phyloP scores from a whole-genome alignment of 2,797 vertebrate species.

The Sebastes melanostomus region DNA sequence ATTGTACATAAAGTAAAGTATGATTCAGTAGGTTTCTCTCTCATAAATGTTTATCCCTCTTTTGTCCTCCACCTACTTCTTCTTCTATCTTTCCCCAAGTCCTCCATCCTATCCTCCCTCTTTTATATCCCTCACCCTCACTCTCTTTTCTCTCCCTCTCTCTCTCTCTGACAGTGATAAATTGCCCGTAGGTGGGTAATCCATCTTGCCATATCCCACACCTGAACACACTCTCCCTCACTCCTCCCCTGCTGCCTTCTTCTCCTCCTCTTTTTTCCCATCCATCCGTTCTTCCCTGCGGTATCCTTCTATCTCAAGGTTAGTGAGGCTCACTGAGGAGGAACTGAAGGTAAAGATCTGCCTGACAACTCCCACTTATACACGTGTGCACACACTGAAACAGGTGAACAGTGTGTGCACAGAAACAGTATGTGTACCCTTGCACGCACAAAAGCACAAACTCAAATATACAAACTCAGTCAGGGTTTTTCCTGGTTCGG shows the following conservation, averaged over 20 bases:
- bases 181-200: constrained; percentile 77
- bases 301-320: constrained; percentile 74
- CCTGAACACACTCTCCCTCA: constrained; percentile 67
- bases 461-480: constrained; percentile 2
- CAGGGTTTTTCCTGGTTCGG: not conserved
- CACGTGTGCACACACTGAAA: constrained; percentile 12
- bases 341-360: constrained; percentile 60
- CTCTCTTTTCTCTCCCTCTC: constrained; percentile 15
- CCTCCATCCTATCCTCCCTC: constrained; percentile 12
- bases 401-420: constrained; percentile 12
- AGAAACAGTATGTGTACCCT: not conserved
- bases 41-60: constrained; percentile 5
- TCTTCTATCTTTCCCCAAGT: constrained; percentile 2
- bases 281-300: constrained; percentile 27
- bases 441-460: not conserved
- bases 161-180: constrained; percentile 79
- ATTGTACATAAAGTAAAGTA: constrained; percentile 14
- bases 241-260: constrained; percentile 31
- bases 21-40: not conserved
- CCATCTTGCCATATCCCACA: constrained; percentile 76
- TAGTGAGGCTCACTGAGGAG: constrained; percentile 61
- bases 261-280: constrained; percentile 32
- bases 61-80: constrained; percentile 29
- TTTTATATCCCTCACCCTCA: constrained; percentile 3
- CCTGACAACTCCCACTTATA: constrained; percentile 32